Evolutionary conservation across 2,888 invertebrate species (phyloP), one percentile per base, ranked within the genome.

Genomic region (Sinelater perroti): DNA sequence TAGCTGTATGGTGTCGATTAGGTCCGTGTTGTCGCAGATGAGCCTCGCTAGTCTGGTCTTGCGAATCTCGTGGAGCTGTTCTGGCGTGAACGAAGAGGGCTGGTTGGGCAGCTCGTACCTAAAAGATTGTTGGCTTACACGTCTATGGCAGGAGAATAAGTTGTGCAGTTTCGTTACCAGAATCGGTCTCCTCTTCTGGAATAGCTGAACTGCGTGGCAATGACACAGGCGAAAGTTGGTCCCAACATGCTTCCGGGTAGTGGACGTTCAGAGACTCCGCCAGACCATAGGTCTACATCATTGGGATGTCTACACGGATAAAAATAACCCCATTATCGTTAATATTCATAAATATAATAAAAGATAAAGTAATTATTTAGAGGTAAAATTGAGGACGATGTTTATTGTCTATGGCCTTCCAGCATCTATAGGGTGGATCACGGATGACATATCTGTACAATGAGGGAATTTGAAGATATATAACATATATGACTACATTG

Each of bases 231-330:
- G 73, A 96, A 96, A 44, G 95, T 94, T 1, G 96, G 95, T 44
- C 97, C 96, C 60, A 97, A 83, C 89, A 96, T 91, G 51, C 94
- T 93, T 35, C 94, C 95, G 5, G 93, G 91, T 49, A 95, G 81
- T 1, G 95, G 91, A 60, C 89, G 83, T 74, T 97, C 97, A 0
- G 95, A 93, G 4, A 96, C 93, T 40, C 95, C 96, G 42, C 95
- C 96, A 11, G 94, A 93, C 93, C 95, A 97, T 50, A 96, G 81
- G 81, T 97, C 96, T 38, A 97, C 92, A 76, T 97, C 97, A 58
- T 89, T 85, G 1, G 95, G 94, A 76, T 93, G 90, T 61, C 90
- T 90, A 70, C 2, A 74, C 69, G 66, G 46, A 11, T 44, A 10
- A 6, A 10, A 30, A 30, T 30, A 30, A 30, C 11, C 11, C 11